phyloP scores from a whole-genome alignment of 2,113 vertebrate genomes.

The Daboia siamensis region DNA sequence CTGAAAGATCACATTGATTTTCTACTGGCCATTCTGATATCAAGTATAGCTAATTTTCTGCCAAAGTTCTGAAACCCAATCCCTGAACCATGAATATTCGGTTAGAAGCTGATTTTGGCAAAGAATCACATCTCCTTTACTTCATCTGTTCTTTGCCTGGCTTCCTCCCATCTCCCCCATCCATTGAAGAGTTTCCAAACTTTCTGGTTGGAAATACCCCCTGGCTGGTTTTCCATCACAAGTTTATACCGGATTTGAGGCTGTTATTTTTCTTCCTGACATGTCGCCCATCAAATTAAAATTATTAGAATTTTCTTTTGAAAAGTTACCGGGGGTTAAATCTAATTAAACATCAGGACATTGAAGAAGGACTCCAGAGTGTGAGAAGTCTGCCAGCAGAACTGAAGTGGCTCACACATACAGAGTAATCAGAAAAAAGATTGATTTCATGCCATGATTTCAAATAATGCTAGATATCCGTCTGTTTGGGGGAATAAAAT shows the following conservation, averaged over 20 bases:
- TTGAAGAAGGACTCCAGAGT: constrained; percentile 55
- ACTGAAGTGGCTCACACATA: constrained; percentile 19
- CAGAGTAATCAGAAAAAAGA: constrained; percentile 6
- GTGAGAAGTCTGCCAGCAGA: constrained; percentile 36
- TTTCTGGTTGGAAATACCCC: constrained; percentile 70
- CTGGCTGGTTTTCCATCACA: constrained; percentile 59
- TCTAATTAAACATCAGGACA: constrained; percentile 48
- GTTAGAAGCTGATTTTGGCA: constrained; percentile 51
- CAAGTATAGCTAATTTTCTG: constrained; percentile 48
- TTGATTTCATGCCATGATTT: constrained; percentile 56
- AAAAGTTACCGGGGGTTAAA: constrained; percentile 74
- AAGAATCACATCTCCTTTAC: constrained; percentile 41
- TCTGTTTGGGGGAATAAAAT: constrained; percentile 47
- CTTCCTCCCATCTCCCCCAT: constrained; percentile 34
- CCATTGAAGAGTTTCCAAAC: constrained; percentile 57
- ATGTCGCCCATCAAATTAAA: constrained; percentile 64
- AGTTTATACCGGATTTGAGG: constrained; percentile 59
- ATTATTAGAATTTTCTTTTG: constrained; percentile 65
- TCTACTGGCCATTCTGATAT: neutral
- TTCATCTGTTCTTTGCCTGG: neutral
- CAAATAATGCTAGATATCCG: constrained; percentile 31
- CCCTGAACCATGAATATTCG: constrained; percentile 26
- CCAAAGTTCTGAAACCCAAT: constrained; percentile 49
- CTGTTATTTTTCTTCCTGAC: constrained; percentile 51
- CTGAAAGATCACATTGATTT: constrained; percentile 3